Percentiles rank a stretch among this genome's conserved stretches.
phyloP scores from a whole-genome alignment of 2,113 vertebrate species.

The Sander vitreus region DNA sequence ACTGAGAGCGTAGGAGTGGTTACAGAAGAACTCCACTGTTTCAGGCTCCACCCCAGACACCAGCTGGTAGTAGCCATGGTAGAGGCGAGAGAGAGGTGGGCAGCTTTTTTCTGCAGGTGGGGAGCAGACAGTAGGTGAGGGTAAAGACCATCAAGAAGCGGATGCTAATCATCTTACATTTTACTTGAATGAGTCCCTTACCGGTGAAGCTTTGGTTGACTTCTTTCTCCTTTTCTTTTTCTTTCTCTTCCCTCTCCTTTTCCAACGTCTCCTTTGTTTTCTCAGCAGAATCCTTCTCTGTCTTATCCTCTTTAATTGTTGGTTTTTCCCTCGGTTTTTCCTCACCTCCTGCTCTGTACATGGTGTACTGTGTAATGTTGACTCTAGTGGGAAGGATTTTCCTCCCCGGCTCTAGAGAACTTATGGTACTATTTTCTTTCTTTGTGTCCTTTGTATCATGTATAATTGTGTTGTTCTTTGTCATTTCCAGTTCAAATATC shows the following conservation, averaged over 20 bases:
- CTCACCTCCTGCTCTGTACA: constrained; percentile 63
- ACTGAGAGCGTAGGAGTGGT: constrained; percentile 92
- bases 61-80: constrained; percentile 89
- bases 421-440: constrained; percentile 54
- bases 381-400: constrained; percentile 45
- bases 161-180: not conserved
- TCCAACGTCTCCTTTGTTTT: constrained; percentile 58
- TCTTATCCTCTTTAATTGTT: constrained; percentile 32
- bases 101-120: constrained; percentile 86
- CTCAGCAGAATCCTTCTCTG: constrained; percentile 27
- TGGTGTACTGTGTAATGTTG: constrained; percentile 71
- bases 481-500: constrained; percentile 61
- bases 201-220: constrained; percentile 76
- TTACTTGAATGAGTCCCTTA: constrained; percentile 29
- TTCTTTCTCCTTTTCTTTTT: constrained; percentile 73
- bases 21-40: constrained; percentile 90
- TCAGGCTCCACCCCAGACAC: constrained; percentile 85
- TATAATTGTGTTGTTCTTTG: constrained; percentile 63
- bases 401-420: constrained; percentile 20
- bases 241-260: constrained; percentile 38
- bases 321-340: constrained; percentile 49
- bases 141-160: not conserved
- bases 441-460: constrained; percentile 58
- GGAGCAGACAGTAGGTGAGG: not conserved
- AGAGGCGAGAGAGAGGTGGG: constrained; percentile 86